Conservation (phyloP, 2,113 vertebrate genomes). For the Montifringilla adamsi region DNA sequence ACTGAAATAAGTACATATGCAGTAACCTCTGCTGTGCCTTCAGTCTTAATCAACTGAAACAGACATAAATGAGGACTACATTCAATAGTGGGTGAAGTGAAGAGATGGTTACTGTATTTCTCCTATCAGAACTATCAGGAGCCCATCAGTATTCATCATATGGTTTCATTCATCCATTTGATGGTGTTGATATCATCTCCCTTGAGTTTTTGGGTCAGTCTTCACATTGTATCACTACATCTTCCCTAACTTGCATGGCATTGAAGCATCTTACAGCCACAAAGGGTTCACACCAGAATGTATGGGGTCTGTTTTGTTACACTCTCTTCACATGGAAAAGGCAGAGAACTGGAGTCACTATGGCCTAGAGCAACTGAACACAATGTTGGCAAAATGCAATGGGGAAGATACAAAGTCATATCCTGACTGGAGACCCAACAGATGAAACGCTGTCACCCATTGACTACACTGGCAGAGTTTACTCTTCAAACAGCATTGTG, state of each 20-base stretch:
- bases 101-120: neutral
- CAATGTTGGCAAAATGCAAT: neutral
- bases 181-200: neutral
- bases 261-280: rapidly evolving
- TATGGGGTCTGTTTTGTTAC: neutral
- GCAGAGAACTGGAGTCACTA: neutral
- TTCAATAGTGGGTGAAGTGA: neutral
- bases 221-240: neutral
- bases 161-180: neutral
- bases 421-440: neutral
- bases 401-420: neutral
- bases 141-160: neutral
- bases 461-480: neutral
- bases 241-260: neutral
- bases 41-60: neutral
- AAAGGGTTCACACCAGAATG: neutral
- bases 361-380: neutral
- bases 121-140: neutral
- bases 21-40: neutral
- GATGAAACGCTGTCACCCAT: neutral
- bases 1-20: neutral
- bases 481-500: neutral
- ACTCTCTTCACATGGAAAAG: neutral
- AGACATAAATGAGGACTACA: neutral
- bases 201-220: neutral